Percentiles rank a stretch among this genome's conserved stretches.
These are phyloP conservation scores for Drosophila subobscura DNA, from an alignment of 1,140 invertebrate genomes.

Conservation along the genomic window DNA sequence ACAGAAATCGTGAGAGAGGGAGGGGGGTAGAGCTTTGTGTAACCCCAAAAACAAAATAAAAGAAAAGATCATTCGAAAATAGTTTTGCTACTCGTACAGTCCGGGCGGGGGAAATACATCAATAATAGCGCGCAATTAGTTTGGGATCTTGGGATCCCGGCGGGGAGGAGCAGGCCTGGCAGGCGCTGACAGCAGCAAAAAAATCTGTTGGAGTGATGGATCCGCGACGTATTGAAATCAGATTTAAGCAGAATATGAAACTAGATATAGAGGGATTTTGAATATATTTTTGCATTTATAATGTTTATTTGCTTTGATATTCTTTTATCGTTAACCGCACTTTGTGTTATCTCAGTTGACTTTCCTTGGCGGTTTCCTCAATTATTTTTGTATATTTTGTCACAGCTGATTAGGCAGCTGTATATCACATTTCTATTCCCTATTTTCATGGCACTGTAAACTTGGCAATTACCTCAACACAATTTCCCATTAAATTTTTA, in stretches of 20 bases:
- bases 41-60: slow-evolving; percentile 23
- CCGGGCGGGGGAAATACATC: background rate
- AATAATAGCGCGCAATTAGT: slow-evolving; percentile 57
- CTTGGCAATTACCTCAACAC: slow-evolving; percentile 42
- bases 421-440: slow-evolving; percentile 12
- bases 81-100: slow-evolving; percentile 39
- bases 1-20: slow-evolving; percentile 6
- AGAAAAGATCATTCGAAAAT: slow-evolving; percentile 29
- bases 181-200: slow-evolving; percentile 24
- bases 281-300: no score
- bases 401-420: slow-evolving; percentile 32
- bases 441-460: slow-evolving; percentile 1
- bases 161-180: background rate
- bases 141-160: background rate
- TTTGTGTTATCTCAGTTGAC: background rate
- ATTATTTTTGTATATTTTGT: slow-evolving; percentile 1
- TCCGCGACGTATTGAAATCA: slow-evolving; percentile 51
- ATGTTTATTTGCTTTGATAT: background rate
- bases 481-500: slow-evolving; percentile 51
- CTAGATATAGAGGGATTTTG: no score
- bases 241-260: background rate
- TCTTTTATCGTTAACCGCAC: background rate
- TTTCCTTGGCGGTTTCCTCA: background rate
- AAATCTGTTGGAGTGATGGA: slow-evolving; percentile 20
- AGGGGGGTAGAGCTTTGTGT: slow-evolving; percentile 17